phyloP scores from a whole-genome alignment of 2,113 vertebrate species.

The Grammomys surdaster region DNA sequence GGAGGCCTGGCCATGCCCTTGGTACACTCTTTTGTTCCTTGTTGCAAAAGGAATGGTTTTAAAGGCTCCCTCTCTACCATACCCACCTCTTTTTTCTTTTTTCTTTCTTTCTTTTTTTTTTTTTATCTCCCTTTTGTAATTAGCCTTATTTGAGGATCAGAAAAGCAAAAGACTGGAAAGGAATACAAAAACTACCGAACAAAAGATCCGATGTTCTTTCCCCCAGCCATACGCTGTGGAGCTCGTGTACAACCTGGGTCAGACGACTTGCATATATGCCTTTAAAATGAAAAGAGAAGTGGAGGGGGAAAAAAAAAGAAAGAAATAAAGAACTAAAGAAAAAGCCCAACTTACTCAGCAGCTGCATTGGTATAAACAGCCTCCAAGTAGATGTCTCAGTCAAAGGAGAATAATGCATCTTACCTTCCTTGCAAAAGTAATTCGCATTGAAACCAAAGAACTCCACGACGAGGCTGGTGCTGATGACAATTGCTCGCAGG shows the following conservation, averaged over 20 bases:
- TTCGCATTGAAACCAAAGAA: conserved; percentile 82
- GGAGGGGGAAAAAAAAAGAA: not conserved
- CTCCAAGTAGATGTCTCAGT: conserved; percentile 78
- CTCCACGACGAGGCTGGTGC: conserved; percentile 2
- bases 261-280: conserved; percentile 86
- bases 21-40: conserved; percentile 90
- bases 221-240: conserved; percentile 86
- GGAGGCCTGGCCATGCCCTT: conserved; percentile 88
- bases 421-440: conserved; percentile 78
- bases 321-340: conserved; percentile 11
- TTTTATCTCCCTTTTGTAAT: conserved; percentile 89
- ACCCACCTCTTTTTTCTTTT: conserved; percentile 86
- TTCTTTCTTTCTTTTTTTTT: conserved; percentile 75
- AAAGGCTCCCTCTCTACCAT: conserved; percentile 90
- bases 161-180: conserved; percentile 89
- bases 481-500: conserved; percentile 57
- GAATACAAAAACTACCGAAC: conserved; percentile 88
- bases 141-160: conserved; percentile 91
- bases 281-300: conserved; percentile 76
- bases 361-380: conserved; percentile 78
- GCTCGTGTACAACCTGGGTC: conserved; percentile 84
- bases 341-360: conserved; percentile 82
- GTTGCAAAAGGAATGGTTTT: conserved; percentile 91
- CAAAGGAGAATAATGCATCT: conserved; percentile 80
- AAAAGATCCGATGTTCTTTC: conserved; percentile 89